phyloP scores from a whole-genome alignment of 1,140 invertebrate species.

The Hylaeus anthracinus region DNA sequence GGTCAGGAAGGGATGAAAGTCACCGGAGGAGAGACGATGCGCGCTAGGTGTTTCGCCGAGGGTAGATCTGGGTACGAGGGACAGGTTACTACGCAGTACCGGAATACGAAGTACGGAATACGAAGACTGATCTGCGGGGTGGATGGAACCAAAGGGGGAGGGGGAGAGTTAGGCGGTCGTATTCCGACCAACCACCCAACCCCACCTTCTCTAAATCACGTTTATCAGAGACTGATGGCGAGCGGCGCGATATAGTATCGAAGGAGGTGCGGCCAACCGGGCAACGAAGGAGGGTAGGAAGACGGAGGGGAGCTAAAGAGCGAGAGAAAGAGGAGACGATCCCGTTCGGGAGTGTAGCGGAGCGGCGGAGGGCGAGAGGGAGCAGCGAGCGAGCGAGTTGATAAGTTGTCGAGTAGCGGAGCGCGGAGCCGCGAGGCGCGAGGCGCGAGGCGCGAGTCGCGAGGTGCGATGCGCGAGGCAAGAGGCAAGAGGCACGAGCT shows the following conservation, averaged over 20 bases:
- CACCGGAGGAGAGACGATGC: conserved; percentile 30
- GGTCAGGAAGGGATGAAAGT: conserved; percentile 26
- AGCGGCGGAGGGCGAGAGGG: conserved; percentile 48
- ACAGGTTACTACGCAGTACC: conserved; percentile 1
- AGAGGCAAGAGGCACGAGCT: not conserved
- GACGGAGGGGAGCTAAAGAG: not conserved
- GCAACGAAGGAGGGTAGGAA: not conserved
- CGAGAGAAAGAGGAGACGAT: not conserved
- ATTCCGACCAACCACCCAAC: conserved; percentile 26
- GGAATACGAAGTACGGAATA: conserved; percentile 4
- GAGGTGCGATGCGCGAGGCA: conserved; percentile 36
- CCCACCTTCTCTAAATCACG: conserved; percentile 73
- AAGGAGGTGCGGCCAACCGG: conserved; percentile 42
- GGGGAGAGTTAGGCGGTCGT: conserved; percentile 30
- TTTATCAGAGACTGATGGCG: conserved; percentile 70
- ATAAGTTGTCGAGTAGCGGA: conserved; percentile 35
- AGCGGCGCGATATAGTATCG: conserved; percentile 40
- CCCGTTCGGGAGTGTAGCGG: not conserved
- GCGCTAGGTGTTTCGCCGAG: conserved; percentile 17
- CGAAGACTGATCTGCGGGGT: conserved; percentile 29
- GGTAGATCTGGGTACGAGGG: conserved; percentile 21
- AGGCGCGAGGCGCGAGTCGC: conserved; percentile 46
- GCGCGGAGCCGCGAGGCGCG: conserved; percentile 49
- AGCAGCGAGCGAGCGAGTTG: conserved; percentile 25
- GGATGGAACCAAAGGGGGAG: not conserved